phyloP scores from a whole-genome alignment of 2,888 invertebrate species.

The Koerneria pararmatus region DNA sequence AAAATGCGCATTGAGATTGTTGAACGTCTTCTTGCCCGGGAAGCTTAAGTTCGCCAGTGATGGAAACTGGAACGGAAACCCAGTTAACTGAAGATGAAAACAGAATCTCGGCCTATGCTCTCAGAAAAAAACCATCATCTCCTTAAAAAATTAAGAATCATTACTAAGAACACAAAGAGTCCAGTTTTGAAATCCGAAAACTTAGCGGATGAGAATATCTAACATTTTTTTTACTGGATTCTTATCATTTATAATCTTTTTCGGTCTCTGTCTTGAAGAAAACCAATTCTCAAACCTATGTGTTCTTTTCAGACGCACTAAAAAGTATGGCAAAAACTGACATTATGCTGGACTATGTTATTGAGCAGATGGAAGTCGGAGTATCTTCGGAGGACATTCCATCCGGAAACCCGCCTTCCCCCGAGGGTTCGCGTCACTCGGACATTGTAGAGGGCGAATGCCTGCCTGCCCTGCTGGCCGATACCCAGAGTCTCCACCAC shows the following conservation, averaged over 20 bases:
- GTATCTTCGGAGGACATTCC: constrained; percentile 87
- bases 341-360: constrained; percentile 71
- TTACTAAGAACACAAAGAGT: too few relatives aligned
- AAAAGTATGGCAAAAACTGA: constrained; percentile 31
- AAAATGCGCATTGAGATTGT: constrained; percentile 77
- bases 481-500: constrained; percentile 54
- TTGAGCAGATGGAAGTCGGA: constrained; percentile 89
- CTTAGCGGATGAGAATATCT: too few relatives aligned
- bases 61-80: constrained; percentile 71
- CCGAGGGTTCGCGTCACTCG: constrained; percentile 37
- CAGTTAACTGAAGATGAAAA: too few relatives aligned
- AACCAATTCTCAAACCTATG: too few relatives aligned
- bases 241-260: too few relatives aligned
- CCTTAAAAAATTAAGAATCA: too few relatives aligned
- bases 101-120: too few relatives aligned
- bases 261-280: too few relatives aligned
- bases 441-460: constrained; percentile 58
- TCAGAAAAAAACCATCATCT: neutral
- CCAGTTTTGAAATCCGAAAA: too few relatives aligned
- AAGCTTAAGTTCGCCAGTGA: constrained; percentile 75
- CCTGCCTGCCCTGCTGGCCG: constrained; percentile 55
- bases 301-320: too few relatives aligned
- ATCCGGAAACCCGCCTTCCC: constrained; percentile 60
- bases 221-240: too few relatives aligned
- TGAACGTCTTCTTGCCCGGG: constrained; percentile 88